Conservation (phyloP, 2,113 vertebrate species). For the Pygoscelis adeliae region DNA sequence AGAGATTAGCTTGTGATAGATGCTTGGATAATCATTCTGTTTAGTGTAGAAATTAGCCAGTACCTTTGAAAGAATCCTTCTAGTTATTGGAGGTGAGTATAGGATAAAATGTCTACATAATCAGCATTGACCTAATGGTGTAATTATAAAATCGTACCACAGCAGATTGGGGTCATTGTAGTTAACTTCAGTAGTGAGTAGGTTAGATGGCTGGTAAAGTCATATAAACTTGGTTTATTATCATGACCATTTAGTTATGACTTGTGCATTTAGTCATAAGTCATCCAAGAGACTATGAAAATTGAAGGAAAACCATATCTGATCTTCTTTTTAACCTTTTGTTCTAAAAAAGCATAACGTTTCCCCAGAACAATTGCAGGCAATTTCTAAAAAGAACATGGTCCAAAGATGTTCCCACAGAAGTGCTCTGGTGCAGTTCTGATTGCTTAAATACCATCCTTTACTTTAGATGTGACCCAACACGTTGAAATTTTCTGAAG, state of each 20-base stretch:
- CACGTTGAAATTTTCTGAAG: neutral
- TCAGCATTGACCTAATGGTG: neutral
- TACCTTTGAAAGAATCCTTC: neutral
- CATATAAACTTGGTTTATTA: neutral
- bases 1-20: neutral
- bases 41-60: neutral
- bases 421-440: neutral
- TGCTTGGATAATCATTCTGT: neutral
- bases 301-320: neutral
- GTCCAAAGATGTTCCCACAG: neutral
- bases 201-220: neutral
- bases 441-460: neutral
- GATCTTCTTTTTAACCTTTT: neutral
- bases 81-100: neutral
- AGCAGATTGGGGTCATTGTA: neutral
- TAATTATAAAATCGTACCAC: neutral
- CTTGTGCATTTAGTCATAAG: neutral
- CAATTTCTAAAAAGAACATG: rapidly evolving
- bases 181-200: neutral
- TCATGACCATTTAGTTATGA: neutral
- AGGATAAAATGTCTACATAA: neutral
- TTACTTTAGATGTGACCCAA: neutral
- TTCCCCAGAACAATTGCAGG: neutral
- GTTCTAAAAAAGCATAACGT: neutral
- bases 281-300: neutral